phyloP scores from a whole-genome alignment of 2,797 vertebrate species.

The Rhadinocentrus ornatus region DNA sequence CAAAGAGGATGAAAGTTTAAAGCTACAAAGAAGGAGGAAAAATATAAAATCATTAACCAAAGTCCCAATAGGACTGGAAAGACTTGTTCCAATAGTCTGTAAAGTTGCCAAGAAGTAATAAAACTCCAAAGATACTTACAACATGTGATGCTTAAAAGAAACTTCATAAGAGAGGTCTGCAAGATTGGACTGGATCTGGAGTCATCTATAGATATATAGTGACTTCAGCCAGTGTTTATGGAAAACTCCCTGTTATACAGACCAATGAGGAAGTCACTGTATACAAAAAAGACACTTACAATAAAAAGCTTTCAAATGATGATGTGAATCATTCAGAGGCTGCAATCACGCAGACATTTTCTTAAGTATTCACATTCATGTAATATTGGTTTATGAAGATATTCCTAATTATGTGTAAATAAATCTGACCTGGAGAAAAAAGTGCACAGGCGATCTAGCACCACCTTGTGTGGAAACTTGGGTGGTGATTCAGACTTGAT shows the following conservation, averaged over 20 bases:
- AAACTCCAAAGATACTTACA: not conserved
- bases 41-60: not conserved
- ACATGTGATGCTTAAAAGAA: not conserved
- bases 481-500: not conserved
- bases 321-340: not conserved
- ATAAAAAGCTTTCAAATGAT: not conserved
- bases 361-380: not conserved
- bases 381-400: not conserved
- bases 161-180: not conserved
- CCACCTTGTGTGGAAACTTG: constrained; percentile 49
- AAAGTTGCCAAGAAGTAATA: not conserved
- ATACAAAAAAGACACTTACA: not conserved
- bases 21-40: not conserved
- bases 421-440: not conserved
- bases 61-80: not conserved
- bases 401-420: not conserved
- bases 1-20: not conserved
- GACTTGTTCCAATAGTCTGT: not conserved
- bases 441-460: constrained; percentile 14
- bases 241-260: not conserved
- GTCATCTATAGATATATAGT: not conserved
- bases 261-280: not conserved
- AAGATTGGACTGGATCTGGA: not conserved
- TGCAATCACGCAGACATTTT: not conserved
- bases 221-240: not conserved